phyloP scores from a whole-genome alignment of 1,140 invertebrate genomes.

The Wasmannia auropunctata region DNA sequence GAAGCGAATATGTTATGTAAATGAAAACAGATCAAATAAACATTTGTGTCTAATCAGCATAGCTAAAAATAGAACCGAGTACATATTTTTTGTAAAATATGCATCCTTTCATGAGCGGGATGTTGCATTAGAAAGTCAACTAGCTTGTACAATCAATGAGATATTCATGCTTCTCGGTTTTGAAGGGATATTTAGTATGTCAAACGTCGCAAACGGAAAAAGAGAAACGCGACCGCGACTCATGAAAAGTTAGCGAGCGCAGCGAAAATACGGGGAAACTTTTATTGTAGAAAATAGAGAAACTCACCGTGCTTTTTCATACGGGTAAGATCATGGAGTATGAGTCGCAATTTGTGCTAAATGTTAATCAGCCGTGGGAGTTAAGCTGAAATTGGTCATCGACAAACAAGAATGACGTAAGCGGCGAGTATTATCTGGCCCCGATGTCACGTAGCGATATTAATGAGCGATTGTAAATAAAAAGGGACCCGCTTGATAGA shows the following conservation, averaged over 20 bases:
- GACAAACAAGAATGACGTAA: conserved; percentile 20
- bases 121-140: not conserved
- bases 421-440: conserved; percentile 21
- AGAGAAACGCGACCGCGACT: not conserved
- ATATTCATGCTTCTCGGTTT: not conserved
- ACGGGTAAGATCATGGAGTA: not conserved
- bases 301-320: not conserved
- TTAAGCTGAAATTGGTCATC: not conserved
- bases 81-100: not conserved
- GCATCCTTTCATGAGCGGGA: not conserved
- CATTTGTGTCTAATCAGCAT: not conserved
- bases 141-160: not conserved
- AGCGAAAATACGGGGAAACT: not conserved
- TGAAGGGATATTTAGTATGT: not conserved
- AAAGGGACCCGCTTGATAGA: not conserved
- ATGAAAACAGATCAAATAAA: not conserved
- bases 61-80: not conserved
- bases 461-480: conserved; percentile 34
- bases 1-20: not conserved
- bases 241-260: not conserved
- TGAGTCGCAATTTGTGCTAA: conserved; percentile 5
- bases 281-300: not conserved
- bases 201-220: not conserved
- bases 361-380: conserved; percentile 12
- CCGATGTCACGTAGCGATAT: conserved; percentile 13